Evolutionary conservation across 2,797 vertebrate genomes (phyloP).

Genomic region (Diceros bicornis): DNA sequence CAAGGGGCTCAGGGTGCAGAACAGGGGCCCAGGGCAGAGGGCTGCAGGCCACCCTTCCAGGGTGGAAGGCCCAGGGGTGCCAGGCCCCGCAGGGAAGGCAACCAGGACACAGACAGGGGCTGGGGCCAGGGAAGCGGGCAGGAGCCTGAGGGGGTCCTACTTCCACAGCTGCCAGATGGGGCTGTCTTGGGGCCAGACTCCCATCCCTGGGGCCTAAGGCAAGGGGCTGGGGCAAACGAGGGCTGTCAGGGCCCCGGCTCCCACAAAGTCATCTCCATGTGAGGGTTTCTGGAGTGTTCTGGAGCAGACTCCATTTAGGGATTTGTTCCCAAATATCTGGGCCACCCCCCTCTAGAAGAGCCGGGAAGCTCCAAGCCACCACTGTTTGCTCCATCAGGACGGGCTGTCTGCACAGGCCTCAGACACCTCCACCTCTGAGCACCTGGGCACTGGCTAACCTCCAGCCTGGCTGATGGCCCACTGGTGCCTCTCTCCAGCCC

Average conservation of each 20-base stretch:
- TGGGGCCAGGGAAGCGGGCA: not conserved
- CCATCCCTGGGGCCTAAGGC: not conserved
- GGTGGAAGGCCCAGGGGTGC: not conserved
- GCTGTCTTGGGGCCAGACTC: not conserved
- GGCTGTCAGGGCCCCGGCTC: not conserved
- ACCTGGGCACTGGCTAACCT: not conserved
- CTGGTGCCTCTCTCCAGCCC: not conserved
- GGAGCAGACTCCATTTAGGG: not conserved
- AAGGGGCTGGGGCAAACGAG: not conserved
- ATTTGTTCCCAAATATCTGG: not conserved
- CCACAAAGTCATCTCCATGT: not conserved
- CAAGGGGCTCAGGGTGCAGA: not conserved
- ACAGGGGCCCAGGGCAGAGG: not conserved
- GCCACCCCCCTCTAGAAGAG: not conserved
- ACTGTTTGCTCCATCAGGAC: accelerated
- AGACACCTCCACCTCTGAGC: not conserved
- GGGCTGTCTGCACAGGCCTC: not conserved
- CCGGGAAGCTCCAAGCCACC: not conserved
- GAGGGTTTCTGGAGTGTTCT: not conserved
- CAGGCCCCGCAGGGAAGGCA: not conserved
- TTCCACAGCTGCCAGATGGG: conserved; percentile 70
- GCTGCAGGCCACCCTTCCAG: conserved; percentile 30
- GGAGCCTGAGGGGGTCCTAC: not conserved
- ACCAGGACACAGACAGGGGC: not conserved
- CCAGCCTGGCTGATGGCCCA: not conserved